Evolutionary conservation across 37 sponge, comb jelly and placozoan species (phyloP).

Genomic region (Corticium candelabrum): DNA sequence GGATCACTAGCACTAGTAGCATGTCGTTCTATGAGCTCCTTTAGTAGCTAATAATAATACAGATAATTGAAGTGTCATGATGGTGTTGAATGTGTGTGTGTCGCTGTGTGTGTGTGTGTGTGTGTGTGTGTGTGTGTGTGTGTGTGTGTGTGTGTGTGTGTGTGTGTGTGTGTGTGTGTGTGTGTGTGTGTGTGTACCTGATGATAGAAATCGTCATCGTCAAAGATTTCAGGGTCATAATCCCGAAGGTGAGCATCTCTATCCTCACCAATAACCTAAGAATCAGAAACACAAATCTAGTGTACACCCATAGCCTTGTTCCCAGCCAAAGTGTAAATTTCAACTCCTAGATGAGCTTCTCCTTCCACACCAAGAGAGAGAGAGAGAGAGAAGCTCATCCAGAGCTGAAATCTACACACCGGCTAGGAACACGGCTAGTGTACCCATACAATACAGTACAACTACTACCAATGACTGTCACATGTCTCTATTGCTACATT

Average conservation of each 20-base stretch:
- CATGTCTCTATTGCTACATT: background rate
- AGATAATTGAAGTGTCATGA: background rate
- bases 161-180: too few species aligned
- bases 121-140: too few species aligned
- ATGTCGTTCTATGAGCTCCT: conserved; percentile 63
- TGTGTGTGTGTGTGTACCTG: conserved; percentile 44
- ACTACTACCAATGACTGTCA: too few species aligned
- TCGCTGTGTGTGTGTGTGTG: too few species aligned
- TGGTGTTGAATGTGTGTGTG: too few species aligned
- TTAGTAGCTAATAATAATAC: conserved; percentile 30
- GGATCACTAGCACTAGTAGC: conserved; percentile 48
- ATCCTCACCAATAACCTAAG: conserved; percentile 14
- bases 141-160: too few species aligned
- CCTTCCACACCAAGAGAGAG: conserved; percentile 12
- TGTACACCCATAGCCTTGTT: background rate
- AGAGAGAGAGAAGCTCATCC: background rate
- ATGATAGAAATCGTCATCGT: conserved; percentile 92
- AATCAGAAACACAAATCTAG: background rate
- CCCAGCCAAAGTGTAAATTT: background rate
- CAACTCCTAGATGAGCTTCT: background rate
- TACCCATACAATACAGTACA: too few species aligned
- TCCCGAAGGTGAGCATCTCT: conserved; percentile 53
- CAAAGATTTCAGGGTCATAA: conserved; percentile 77
- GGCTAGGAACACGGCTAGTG: too few species aligned
- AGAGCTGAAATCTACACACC: background rate